Evolutionary conservation across 2,888 invertebrate species (phyloP), one percentile per base, ranked within the genome.

Genomic region (Folsomia manolachei): DNA sequence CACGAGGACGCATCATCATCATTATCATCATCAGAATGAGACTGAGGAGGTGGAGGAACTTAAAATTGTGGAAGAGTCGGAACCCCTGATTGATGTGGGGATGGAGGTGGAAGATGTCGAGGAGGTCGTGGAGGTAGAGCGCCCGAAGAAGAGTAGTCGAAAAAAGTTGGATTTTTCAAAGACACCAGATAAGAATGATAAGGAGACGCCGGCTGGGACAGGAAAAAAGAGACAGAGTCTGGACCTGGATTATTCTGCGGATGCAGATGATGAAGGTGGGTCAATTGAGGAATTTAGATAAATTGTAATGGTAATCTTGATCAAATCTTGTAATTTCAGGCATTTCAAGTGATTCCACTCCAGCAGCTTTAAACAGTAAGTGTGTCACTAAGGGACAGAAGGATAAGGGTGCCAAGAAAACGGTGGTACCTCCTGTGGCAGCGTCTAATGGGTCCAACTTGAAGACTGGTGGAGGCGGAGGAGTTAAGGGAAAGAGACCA

Each of bases 261-360:
- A 75, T 39, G 70, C 71, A 11, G 74, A 75, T 21, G 74, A 75
- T 64, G 74, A 75, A 51, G 72, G 66, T 66, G 21, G n/a, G 62
- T 21, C 25, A 18, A 21, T 56, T n/a, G n/a, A n/a, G n/a, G n/a
- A n/a, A n/a, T n/a, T n/a, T n/a, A n/a, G n/a, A n/a, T n/a, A n/a
- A n/a, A n/a, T n/a, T n/a, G n/a, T n/a, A n/a, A n/a, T n/a, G n/a
- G n/a, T n/a, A n/a, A n/a, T n/a, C n/a, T n/a, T n/a, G n/a, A n/a
- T n/a, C n/a, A n/a, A n/a, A n/a, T n/a, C n/a, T n/a, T n/a, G n/a
- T n/a, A n/a, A n/a, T n/a, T n/a, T 39, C 39, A 39, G 39, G 39
- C 14, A 39, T 39, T 0, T 63, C 72, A 1, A 61, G 72, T 21
- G 74, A 75, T 52, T 68, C 74, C 2, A 72, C 74, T 52, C 74